Conservation (phyloP, 2,113 vertebrate species). For the Dasyurus viverrinus region DNA sequence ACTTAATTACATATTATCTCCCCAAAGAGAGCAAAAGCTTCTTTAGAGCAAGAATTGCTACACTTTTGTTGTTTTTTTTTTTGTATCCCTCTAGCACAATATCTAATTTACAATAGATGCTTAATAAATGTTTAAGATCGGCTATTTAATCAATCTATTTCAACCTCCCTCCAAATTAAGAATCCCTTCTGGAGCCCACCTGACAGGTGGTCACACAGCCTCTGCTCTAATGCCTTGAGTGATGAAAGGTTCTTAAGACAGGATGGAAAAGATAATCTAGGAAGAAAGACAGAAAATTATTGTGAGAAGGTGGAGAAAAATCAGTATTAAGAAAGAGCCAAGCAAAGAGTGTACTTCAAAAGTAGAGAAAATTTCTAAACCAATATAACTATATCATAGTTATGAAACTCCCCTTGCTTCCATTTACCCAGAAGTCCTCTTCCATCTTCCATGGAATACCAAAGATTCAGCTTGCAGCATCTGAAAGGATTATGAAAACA, state of each 20-base stretch:
- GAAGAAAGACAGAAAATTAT: constrained; percentile 21
- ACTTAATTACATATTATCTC: neutral
- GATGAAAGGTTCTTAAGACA: constrained; percentile 44
- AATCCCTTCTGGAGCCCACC: constrained; percentile 44
- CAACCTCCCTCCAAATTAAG: neutral
- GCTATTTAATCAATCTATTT: neutral
- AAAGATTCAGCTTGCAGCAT: neutral
- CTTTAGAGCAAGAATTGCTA: neutral
- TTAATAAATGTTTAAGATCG: neutral
- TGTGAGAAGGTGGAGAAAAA: neutral
- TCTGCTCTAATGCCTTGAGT: constrained; percentile 13
- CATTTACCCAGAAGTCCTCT: neutral
- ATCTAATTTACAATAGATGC: neutral
- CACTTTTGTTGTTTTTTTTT: neutral
- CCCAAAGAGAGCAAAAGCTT: neutral
- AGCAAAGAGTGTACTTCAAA: neutral
- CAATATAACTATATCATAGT: neutral
- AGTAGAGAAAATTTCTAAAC: neutral
- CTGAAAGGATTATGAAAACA: neutral
- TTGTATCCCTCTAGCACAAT: neutral
- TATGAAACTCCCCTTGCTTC: neutral
- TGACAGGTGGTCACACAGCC: constrained; percentile 29
- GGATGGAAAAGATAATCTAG: constrained; percentile 53
- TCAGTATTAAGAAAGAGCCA: constrained; percentile 29
- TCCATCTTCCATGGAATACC: neutral